A percentile compares a stretch with the other conserved stretches of the same genome.
Conservation (phyloP, 1,140 invertebrate genomes). For the Onthophagus taurus region DNA sequence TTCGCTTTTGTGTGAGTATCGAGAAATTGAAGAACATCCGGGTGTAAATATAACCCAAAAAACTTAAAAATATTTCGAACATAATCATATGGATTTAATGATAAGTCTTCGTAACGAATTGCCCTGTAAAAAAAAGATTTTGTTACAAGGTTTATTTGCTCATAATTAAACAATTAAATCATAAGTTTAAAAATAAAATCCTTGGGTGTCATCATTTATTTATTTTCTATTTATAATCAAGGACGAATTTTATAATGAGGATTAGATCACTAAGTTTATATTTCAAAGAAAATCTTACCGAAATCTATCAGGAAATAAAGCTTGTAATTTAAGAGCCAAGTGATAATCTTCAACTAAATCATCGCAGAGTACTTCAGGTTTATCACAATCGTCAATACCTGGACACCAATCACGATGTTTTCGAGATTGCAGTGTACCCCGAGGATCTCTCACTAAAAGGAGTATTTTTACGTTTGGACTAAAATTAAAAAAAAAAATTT, state of each 20-base stretch:
- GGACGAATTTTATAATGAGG: no score
- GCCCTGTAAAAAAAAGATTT: slow-evolving; percentile 50
- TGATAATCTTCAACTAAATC: slow-evolving; percentile 76
- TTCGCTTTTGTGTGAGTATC: slow-evolving; percentile 72
- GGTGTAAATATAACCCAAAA: slow-evolving; percentile 62
- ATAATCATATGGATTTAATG: slow-evolving; percentile 61
- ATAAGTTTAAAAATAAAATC: no score
- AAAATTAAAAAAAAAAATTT: slow-evolving; percentile 19
- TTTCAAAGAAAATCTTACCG: no score
- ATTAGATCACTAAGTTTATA: no score
- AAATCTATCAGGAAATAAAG: slow-evolving; percentile 60
- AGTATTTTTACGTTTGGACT: slow-evolving; percentile 69
- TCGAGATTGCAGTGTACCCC: slow-evolving; percentile 76
- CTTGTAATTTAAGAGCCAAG: slow-evolving; percentile 56
- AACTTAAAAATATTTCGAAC: slow-evolving; percentile 65
- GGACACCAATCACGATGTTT: slow-evolving; percentile 78
- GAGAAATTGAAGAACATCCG: slow-evolving; percentile 59
- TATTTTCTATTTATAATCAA: no score
- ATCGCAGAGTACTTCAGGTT: slow-evolving; percentile 63
- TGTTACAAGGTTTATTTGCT: no score
- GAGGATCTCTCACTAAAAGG: slow-evolving; percentile 71
- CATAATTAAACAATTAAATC: no score
- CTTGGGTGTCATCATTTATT: no score
- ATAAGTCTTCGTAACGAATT: slow-evolving; percentile 77
- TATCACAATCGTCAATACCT: slow-evolving; percentile 68